Evolutionary conservation across 2,113 vertebrate species (phyloP), one percentile per base, ranked within the genome.

Genomic region (Mungos mungo): DNA sequence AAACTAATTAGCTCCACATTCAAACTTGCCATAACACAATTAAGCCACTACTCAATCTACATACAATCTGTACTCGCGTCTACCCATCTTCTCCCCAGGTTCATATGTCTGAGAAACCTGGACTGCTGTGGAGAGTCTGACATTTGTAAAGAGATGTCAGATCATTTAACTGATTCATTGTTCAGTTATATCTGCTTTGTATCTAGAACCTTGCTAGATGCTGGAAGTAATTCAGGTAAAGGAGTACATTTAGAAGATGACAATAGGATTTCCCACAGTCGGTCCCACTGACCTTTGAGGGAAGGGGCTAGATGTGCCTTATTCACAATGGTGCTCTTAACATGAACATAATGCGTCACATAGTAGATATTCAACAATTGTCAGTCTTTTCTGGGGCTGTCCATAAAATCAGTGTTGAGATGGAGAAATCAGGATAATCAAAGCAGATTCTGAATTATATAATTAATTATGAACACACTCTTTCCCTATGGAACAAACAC

Each of bases 1-100:
- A 54, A 88, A 83, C 90, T 83, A 98, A 98, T 97, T 95, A 54
- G 4, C 16, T 97, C 91, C 85, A 50, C 63, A 90, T 74, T 97
- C 79, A 93, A 90, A 96, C 60, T 54, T 97, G 96, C 27, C 3
- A 11, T 92, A 93, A 76, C 15, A 90, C 92, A 96, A 89, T 85
- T 66, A 93, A 76, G 72, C 41, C 29, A 74, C 52, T 68, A n/a
- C 23, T 72, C 15, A 41, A 80, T 88, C 54, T 69, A 41, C 19
- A 71, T 76, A 45, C 47, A 65, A 72, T 63, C 15, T 66, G 11
- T 33, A 60, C 38, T 94, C 35, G 65, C 57, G 50, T 90, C 29
- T 63, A 47, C 25, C 31, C 31, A 88, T 60, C 7, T 84, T 93
- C 25, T 92, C n/a, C 7, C 7, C 33, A 54, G 45, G 50, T 69